Conservation (phyloP, 1,140 invertebrate genomes). For the Homalodisca vitripennis region DNA sequence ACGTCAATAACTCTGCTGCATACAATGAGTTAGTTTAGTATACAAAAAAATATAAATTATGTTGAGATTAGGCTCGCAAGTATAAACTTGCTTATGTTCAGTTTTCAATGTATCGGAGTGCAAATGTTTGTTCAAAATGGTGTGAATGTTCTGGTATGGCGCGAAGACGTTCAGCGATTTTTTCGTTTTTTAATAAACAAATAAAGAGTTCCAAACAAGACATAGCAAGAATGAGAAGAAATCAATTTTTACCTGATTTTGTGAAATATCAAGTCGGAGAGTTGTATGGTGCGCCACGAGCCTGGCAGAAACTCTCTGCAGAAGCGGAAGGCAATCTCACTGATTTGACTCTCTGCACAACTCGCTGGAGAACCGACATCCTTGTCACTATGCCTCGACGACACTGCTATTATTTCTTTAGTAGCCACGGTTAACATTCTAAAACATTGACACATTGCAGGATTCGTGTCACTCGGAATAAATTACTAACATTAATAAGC, state of each 20-base stretch:
- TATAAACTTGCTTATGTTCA: background rate
- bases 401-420: background rate
- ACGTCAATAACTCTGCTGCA: too few species aligned
- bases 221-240: background rate
- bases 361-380: background rate
- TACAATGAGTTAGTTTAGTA: too few species aligned
- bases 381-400: background rate
- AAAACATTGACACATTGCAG: background rate
- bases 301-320: conserved; percentile 84
- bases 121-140: background rate
- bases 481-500: too few species aligned
- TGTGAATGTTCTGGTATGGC: background rate
- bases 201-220: background rate
- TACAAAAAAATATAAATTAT: too few species aligned
- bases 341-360: background rate
- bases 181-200: background rate
- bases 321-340: conserved; percentile 67
- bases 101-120: conserved; percentile 2
- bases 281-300: conserved; percentile 57
- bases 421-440: background rate
- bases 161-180: conserved; percentile 4
- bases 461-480: too few species aligned
- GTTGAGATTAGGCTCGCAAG: background rate
- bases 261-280: conserved; percentile 34
- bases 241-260: conserved; percentile 37